phyloP scores from a whole-genome alignment of 2,113 vertebrate genomes.

The Pagrus major region DNA sequence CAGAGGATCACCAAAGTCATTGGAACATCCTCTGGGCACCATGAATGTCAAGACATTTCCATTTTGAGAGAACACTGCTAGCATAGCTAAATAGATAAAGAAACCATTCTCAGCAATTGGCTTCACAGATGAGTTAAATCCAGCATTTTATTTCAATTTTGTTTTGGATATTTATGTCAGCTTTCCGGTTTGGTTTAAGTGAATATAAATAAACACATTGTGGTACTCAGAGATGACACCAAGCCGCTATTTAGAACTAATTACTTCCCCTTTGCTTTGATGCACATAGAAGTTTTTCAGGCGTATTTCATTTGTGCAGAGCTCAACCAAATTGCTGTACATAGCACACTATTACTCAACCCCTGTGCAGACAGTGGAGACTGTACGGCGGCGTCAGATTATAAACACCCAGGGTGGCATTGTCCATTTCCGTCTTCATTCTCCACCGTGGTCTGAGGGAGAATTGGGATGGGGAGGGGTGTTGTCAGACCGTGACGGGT shows the following conservation, averaged over 20 bases:
- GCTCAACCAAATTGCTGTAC: constrained; percentile 24
- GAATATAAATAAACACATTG: constrained; percentile 25
- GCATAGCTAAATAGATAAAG: not conserved
- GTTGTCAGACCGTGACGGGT: constrained; percentile 58
- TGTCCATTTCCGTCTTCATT: constrained; percentile 64
- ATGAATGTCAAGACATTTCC: not conserved
- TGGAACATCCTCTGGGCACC: not conserved
- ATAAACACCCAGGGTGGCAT: constrained; percentile 69
- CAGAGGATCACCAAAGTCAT: not conserved
- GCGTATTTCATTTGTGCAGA: constrained; percentile 40
- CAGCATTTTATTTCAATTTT: too few species aligned
- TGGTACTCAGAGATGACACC: constrained; percentile 14
- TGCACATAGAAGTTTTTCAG: constrained; percentile 10
- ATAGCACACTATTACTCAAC: constrained; percentile 10
- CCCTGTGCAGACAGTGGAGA: constrained; percentile 52
- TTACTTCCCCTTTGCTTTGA: constrained; percentile 49
- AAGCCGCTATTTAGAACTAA: constrained; percentile 36
- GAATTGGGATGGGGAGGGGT: constrained; percentile 42
- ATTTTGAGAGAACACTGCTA: not conserved
- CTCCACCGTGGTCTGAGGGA: constrained; percentile 61
- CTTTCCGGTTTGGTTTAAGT: constrained; percentile 12
- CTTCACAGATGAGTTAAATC: not conserved
- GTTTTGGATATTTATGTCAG: too few species aligned
- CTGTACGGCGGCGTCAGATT: constrained; percentile 57
- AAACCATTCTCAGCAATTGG: constrained; percentile 1